Evolutionary conservation across 2,113 vertebrate species (phyloP).

Genomic region (Corythornis madagascariensis): DNA sequence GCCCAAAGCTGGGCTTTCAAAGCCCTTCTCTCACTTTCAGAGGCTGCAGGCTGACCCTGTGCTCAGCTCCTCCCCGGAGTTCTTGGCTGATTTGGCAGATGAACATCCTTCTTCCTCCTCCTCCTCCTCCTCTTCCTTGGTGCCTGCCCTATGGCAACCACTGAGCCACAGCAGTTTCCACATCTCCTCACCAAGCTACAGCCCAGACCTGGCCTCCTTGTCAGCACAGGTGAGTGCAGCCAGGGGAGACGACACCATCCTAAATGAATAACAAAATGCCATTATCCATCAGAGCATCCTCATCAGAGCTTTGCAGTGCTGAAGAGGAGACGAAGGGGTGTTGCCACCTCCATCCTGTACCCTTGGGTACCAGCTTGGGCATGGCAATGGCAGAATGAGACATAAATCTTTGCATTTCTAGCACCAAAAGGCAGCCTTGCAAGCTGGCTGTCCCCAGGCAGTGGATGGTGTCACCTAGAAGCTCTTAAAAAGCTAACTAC

Average conservation of each 20-base stretch:
- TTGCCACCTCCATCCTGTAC: background rate
- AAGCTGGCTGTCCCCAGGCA: background rate
- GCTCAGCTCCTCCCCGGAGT: background rate
- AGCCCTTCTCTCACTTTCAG: background rate
- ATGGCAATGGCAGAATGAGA: background rate
- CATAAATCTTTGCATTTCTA: background rate
- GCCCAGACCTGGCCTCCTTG: background rate
- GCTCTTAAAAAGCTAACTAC: background rate
- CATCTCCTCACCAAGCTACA: background rate
- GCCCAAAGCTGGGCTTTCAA: background rate
- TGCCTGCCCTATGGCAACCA: background rate
- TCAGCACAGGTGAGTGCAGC: constrained; percentile 17
- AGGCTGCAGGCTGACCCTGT: background rate
- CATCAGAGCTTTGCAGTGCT: accelerated
- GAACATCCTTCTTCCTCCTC: background rate
- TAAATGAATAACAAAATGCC: background rate
- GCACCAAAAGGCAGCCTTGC: background rate
- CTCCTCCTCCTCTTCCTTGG: background rate
- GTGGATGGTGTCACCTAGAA: background rate
- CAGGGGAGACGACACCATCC: background rate
- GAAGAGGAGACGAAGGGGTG: background rate
- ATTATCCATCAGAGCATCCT: background rate
- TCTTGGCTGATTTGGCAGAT: background rate
- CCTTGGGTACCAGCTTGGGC: background rate
- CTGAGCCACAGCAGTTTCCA: background rate